Percentiles rank a stretch among this genome's conserved stretches.
phyloP scores from a whole-genome alignment of 2,888 invertebrate species.

The Pyrrhia umbra region DNA sequence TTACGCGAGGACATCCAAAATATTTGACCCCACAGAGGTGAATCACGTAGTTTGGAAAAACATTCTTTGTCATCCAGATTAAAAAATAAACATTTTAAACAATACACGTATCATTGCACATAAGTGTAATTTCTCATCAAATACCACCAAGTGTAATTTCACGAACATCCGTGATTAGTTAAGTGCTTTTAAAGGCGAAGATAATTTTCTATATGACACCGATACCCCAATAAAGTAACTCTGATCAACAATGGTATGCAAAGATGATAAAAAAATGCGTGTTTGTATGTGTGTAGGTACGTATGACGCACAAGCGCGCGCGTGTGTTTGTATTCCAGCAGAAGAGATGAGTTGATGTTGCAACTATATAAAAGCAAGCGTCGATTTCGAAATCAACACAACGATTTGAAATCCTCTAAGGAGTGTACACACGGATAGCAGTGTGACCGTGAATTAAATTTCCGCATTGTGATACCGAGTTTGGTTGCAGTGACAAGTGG shows the following conservation, averaged over 20 bases:
- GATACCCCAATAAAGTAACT: conserved; percentile 82
- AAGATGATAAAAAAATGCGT: conserved; percentile 82
- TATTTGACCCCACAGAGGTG: conserved; percentile 65
- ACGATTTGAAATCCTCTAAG: conserved; percentile 87
- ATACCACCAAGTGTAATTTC: conserved; percentile 63
- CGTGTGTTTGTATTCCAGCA: conserved; percentile 73
- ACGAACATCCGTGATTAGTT: conserved; percentile 65
- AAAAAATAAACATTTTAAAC: conserved; percentile 45
- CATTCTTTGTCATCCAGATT: conserved; percentile 51
- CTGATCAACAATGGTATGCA: conserved; percentile 78
- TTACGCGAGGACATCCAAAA: conserved; percentile 58
- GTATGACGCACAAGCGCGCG: conserved; percentile 70
- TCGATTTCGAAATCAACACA: conserved; percentile 89
- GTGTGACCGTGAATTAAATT: conserved; percentile 81
- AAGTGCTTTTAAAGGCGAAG: conserved; percentile 66
- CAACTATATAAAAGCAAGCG: conserved; percentile 89
- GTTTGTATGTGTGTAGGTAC: conserved; percentile 67
- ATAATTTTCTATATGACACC: conserved; percentile 77
- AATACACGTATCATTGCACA: conserved; percentile 6
- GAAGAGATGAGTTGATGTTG: conserved; percentile 86
- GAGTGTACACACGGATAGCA: conserved; percentile 80
- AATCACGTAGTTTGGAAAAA: conserved; percentile 63
- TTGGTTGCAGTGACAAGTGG: conserved; percentile 77
- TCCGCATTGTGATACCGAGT: conserved; percentile 81
- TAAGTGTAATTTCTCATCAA: conserved; percentile 57